Evolutionary conservation across 1,140 invertebrate genomes (phyloP).

Genomic region (Manduca sexta): DNA sequence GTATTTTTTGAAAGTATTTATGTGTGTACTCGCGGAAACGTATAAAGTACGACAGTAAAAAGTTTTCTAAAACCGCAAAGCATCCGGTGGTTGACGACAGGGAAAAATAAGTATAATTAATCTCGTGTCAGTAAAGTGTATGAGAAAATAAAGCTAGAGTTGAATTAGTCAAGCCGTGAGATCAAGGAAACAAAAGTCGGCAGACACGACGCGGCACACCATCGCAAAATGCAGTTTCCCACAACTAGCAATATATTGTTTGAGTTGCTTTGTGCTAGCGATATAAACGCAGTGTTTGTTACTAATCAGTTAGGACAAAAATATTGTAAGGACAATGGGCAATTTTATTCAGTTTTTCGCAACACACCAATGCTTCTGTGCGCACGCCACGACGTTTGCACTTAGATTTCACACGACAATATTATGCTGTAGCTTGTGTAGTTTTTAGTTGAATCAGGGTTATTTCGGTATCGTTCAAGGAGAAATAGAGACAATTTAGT

Average conservation of each 20-base stretch:
- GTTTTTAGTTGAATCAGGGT: constrained; percentile 8
- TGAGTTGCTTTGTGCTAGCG: constrained; percentile 47
- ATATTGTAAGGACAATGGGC: constrained; percentile 48
- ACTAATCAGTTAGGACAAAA: constrained; percentile 51
- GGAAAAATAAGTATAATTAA: constrained; percentile 43
- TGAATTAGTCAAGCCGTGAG: constrained; percentile 48
- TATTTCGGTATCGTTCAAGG: constrained; percentile 1
- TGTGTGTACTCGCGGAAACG: too few species aligned
- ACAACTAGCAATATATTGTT: constrained; percentile 38
- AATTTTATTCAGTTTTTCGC: constrained; percentile 34
- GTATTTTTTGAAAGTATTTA: too few species aligned
- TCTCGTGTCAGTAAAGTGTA: constrained; percentile 34
- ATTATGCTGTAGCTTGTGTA: constrained; percentile 7
- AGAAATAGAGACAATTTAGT: not conserved
- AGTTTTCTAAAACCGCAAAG: too few species aligned
- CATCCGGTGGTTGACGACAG: constrained; percentile 6
- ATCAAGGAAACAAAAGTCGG: constrained; percentile 41
- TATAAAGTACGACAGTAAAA: too few species aligned
- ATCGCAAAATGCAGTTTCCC: constrained; percentile 45
- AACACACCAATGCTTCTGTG: constrained; percentile 24
- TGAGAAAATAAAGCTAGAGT: constrained; percentile 46
- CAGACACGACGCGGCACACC: not conserved
- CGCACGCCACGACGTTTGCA: constrained; percentile 4
- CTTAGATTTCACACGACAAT: constrained; percentile 25
- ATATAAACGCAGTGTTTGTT: constrained; percentile 44